Evolutionary conservation across 1,140 invertebrate genomes (phyloP).

Genomic region (Armadillidium nasatum): DNA sequence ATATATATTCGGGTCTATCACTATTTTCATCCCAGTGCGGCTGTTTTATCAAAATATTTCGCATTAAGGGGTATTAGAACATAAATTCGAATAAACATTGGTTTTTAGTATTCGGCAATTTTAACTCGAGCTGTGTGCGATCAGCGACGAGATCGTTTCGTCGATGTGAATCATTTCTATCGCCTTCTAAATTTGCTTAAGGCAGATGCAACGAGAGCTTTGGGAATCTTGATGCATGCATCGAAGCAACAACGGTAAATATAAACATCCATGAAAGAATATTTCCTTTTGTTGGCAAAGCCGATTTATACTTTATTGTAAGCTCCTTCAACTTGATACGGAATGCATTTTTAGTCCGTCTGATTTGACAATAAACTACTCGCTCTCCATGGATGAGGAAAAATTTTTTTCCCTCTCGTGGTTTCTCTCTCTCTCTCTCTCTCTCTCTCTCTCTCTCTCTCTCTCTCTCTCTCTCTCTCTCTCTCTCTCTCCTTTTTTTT

Average conservation of each 20-base stretch:
- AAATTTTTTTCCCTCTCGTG: background rate
- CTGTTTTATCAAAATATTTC: too few species aligned
- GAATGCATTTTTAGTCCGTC: conserved; percentile 3
- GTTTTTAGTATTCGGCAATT: too few species aligned
- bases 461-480: too few species aligned
- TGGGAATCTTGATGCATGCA: background rate
- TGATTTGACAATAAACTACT: conserved; percentile 11
- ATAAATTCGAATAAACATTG: too few species aligned
- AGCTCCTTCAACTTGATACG: background rate
- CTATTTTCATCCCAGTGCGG: too few species aligned
- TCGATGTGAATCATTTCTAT: background rate
- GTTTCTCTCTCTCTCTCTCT: too few species aligned
- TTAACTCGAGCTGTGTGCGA: too few species aligned
- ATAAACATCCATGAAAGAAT: background rate
- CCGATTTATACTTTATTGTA: conserved; percentile 13
- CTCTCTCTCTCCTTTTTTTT: too few species aligned
- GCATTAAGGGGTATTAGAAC: too few species aligned
- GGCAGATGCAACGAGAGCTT: background rate
- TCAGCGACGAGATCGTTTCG: too few species aligned
- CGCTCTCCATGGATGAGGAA: background rate
- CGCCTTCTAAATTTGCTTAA: conserved; percentile 1
- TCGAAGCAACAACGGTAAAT: background rate
- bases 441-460: too few species aligned
- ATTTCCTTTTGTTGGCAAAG: background rate
- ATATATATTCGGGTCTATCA: too few species aligned